Evolutionary conservation across 2,113 vertebrate genomes (phyloP), one percentile per base, ranked within the genome.

Genomic region (Engystomops pustulosus): DNA sequence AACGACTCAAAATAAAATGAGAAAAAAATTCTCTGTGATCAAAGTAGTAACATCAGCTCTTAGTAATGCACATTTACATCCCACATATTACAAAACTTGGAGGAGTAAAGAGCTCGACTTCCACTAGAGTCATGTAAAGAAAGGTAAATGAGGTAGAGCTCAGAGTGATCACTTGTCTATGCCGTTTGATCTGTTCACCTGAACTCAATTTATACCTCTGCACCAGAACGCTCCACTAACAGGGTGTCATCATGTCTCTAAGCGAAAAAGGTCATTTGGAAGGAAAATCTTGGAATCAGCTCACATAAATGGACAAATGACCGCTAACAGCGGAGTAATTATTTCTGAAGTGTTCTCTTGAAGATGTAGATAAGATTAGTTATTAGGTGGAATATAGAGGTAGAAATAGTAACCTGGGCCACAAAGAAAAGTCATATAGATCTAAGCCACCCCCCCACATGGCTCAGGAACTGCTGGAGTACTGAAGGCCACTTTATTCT

Each of bases 31-130:
- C 41, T 65, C 34, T 4, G 9, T 44, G 51, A 79, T 62, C 77
- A 79, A 62, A 79, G 77, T 60, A 15, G 45, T 9, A 79, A 51
- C 47, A 76, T 49, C 41, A 18, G n/a, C 44, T 45, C 45, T 78
- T 78, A 79, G 38, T 34, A 79, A 79, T 30, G 38, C 38, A 30
- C 44, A 76, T 44, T 27, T 79, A 62, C 41, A 44, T 79, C 36
- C 38, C 34, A 79, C 77, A 79, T 58, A 77, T 27, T 55, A 36
- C 32, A 38, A n/a, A 55, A 77, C 30, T 36, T 77, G 23, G 10
- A 77, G 30, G 9, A 58, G 30, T 77, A 58, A 58, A 53, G 49
- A 15, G 6, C 34, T n/a, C 23, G 6, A 32, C 47, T 20, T 51
- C 18, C 25, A 49, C 23, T 49, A 20, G 6, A 32, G 45, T 74